Evolutionary conservation across 2,797 vertebrate species (phyloP).

Genomic region (Apodemus agrarius): DNA sequence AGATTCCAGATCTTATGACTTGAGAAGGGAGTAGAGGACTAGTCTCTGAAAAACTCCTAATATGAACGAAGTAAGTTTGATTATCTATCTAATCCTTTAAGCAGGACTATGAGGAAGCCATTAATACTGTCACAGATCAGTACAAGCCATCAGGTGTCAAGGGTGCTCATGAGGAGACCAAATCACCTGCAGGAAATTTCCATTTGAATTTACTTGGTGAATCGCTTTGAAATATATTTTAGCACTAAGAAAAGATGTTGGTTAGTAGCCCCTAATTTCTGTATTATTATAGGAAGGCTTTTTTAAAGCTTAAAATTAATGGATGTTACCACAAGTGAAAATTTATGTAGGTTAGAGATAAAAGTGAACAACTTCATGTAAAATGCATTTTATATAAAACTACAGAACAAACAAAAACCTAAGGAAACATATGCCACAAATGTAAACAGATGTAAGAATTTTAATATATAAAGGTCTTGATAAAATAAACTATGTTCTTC

Average conservation of each 20-base stretch:
- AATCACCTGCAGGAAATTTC: conserved; percentile 4
- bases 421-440: not conserved
- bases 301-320: conserved; percentile 47
- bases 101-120: not conserved
- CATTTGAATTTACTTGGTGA: conserved; percentile 6
- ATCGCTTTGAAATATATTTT: conserved; percentile 38
- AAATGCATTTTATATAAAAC: conserved; percentile 54
- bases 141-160: not conserved
- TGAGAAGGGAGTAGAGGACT: not conserved
- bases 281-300: not conserved
- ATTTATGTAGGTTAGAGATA: not conserved
- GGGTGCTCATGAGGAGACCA: not conserved
- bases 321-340: not conserved
- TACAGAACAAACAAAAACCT: not conserved
- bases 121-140: not conserved
- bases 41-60: not conserved
- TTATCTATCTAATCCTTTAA: not conserved
- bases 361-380: conserved; percentile 18
- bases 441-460: not conserved
- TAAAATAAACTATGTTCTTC: not conserved
- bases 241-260: not conserved
- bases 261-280: not conserved
- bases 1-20: not conserved
- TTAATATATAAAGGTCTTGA: conserved; percentile 6
- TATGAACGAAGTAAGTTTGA: not conserved